Base-by-base conservation (phyloP, 2,888 invertebrate genomes). In the Isoperla grammatica region DNA sequence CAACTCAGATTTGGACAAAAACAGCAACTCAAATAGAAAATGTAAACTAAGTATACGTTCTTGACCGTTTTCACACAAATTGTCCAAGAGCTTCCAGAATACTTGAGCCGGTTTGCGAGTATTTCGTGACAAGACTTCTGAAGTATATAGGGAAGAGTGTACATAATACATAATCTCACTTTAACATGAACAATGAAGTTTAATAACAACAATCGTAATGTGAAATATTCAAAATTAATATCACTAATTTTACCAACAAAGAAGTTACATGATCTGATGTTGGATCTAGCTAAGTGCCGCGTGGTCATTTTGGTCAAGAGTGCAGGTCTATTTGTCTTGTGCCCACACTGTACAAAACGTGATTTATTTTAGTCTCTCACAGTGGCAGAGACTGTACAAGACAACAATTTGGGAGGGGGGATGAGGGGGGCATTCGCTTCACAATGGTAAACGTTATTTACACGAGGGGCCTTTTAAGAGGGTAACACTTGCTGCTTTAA, bases 131-230 rank as follows among this genome's bases (percentile, higher is more conserved):
- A 8, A 29, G 8, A 29, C 29, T 6, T 29, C 29, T 29, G 29
- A 29, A 29, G 29, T 29, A 29, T 29, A 29, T 29, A 8, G 29
- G 29, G 8, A 29, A 29, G 29, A 29, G 29, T 29, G 29, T 29
- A 29, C 29, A 29, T 29, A 29, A 29, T 29, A 29, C 29, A 29
- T 29, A 29, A 29, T 29, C 29, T 29, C 29, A 29, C 29, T 4
- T 29, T 29, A 29, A 29, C 56, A 59, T 59, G 61, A 62, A 62
- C 61, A 62, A 56, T 55, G 58, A 61, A 29, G 29, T 29, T 29
- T 29, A 29, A n/a, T n/a, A n/a, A 62, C 61, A 62, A 62, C 61
- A 50, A 62, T 56, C 49, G 59, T 56, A 62, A 59, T 42, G 40
- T 54, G 54, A 46, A 53, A 57, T 55, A 46, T 43, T 56, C 37